These are phyloP conservation scores for Sinopyrophorus schimmeli DNA, from an alignment of 2,888 invertebrate species.

Conservation along the genomic window DNA sequence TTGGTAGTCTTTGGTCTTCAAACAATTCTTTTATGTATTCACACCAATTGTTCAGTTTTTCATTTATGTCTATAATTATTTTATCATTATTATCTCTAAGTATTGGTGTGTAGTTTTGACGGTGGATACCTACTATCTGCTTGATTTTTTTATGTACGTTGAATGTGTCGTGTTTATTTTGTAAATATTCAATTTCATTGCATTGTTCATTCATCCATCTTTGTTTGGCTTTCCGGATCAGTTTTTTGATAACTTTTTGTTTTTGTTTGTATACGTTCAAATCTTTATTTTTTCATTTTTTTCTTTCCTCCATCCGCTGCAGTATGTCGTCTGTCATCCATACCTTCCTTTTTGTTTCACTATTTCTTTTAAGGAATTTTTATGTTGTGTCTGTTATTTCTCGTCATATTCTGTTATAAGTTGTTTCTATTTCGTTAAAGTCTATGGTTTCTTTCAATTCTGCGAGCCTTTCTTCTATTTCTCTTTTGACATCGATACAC, in stretches of 20 bases:
- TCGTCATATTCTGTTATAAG: conserved; percentile 3
- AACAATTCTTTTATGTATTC: conserved; percentile 3
- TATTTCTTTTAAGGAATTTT: too few relatives aligned
- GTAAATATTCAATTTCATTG: not conserved
- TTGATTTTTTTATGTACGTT: conserved; percentile 2
- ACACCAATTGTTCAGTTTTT: conserved; percentile 4
- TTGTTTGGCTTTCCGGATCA: conserved; percentile 1
- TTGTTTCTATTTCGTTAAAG: not conserved
- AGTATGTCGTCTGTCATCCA: too few relatives aligned
- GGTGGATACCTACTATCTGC: conserved; percentile 3
- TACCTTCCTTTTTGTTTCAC: not conserved
- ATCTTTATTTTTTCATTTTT: too few relatives aligned
- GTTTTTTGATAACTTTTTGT: conserved; percentile 7
- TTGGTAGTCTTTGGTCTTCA: conserved; percentile 1
- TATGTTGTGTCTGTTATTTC: not conserved
- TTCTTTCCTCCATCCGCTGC: too few relatives aligned
- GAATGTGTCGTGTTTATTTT: too few relatives aligned
- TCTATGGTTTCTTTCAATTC: too few relatives aligned
- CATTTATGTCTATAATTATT: conserved; percentile 3
- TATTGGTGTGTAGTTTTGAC: not conserved
- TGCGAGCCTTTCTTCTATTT: not conserved
- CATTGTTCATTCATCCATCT: conserved; percentile 1
- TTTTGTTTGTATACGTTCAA: conserved; percentile 2
- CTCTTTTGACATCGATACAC: too few relatives aligned
- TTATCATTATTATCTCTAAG: conserved; percentile 1